These are phyloP conservation scores for Plutomurus gul DNA, from an alignment of 1,140 invertebrate genomes.

Conservation along the genomic window DNA sequence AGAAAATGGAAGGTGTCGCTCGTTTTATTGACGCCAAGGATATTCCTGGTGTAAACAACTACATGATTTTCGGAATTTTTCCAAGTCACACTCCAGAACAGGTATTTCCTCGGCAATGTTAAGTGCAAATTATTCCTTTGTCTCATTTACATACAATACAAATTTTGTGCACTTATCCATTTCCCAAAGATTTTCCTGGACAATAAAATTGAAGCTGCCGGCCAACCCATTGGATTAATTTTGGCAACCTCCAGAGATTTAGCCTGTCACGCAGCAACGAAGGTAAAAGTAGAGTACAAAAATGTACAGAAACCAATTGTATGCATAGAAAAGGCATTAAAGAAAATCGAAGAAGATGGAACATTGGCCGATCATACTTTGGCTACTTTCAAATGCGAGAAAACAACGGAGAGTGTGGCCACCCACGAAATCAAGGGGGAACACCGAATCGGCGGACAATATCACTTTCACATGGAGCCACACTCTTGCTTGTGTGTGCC, in stretches of 20 bases:
- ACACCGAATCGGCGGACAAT: conserved; percentile 57
- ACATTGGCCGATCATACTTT: background rate
- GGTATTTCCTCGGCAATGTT: too few species aligned
- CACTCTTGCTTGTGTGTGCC: conserved; percentile 56
- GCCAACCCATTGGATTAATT: conserved; percentile 73
- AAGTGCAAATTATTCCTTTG: too few species aligned
- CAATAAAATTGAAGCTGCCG: conserved; percentile 53
- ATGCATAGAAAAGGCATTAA: background rate
- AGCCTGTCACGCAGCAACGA: conserved; percentile 66
- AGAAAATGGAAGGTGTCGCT: too few species aligned
- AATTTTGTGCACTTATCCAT: too few species aligned
- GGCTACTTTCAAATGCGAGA: background rate
- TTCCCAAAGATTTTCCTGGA: conserved; percentile 31
- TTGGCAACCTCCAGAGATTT: conserved; percentile 65
- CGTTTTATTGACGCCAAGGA: too few species aligned
- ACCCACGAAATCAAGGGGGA: conserved; percentile 54
- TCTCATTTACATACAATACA: too few species aligned
- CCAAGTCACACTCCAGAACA: too few species aligned
- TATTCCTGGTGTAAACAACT: too few species aligned
- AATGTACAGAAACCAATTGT: conserved; percentile 57
- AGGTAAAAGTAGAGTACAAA: conserved; percentile 69
- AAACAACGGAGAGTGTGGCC: background rate
- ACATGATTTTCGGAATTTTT: too few species aligned
- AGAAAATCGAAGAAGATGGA: background rate
- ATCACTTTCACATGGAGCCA: conserved; percentile 60